Evolutionary conservation across 2,113 vertebrate genomes (phyloP), one percentile per base, ranked within the genome.

Genomic region (Boleophthalmus pectinirostris): DNA sequence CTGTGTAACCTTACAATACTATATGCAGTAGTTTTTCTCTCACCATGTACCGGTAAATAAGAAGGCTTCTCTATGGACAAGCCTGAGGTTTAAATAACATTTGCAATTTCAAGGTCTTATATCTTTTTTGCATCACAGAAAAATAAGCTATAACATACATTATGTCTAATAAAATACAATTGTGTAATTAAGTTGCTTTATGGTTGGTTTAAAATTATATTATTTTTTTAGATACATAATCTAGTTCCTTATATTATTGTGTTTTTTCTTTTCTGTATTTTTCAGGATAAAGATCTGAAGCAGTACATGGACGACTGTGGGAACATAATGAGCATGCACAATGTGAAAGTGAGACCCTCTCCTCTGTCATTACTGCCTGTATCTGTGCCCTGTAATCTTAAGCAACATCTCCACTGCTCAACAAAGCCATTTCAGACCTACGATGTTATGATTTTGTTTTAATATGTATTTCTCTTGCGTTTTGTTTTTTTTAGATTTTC

Each of bases 231-330:
- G 14, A 15, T 47, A 47, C 47, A n/a, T 53, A 18, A 51, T 18
- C 20, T 53, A n/a, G 20, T 21, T 54, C n/a, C 29, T n/a, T 38
- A 38, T 38, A 43, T 43, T 38, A 9, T 18, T n/a, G 57, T 66
- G 60, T 83, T 33, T 69, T 46, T 14, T 69, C 43, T 14, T 15
- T 33, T 1, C 72, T 29, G 83, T 75, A 69, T 68, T 71, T 35
- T 87, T 70, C 53, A 99, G 98, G 98, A 99, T 81, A 99, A 99
- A 88, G 98, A 99, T 85, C 91, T 99, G 86, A 99, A 99, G 88
- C 98, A 99, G 93, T 99, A 99, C 88, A 99, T 99, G 98, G 98
- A 99, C 38, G 98, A 99, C 88, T 99, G 98, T 90, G 97, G 97
- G 43, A 99, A 98, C 89, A 99, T 99, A 82, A 99, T 99, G 98